phyloP scores from a whole-genome alignment of 2,113 vertebrate species.

The Euleptes europaea region DNA sequence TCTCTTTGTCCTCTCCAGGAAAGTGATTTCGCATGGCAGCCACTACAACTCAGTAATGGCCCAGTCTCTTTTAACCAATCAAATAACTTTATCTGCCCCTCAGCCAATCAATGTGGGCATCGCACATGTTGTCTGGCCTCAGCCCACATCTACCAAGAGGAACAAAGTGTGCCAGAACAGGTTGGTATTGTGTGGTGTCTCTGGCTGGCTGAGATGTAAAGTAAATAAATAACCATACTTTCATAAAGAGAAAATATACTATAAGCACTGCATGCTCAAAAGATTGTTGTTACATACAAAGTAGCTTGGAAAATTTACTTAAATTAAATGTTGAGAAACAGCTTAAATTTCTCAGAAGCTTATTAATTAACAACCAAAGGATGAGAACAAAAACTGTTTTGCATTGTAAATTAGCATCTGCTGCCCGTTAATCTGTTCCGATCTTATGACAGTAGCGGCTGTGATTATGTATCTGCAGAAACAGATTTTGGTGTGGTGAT shows the following conservation, averaged over 20 bases:
- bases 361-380: slow-evolving; percentile 56
- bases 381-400: slow-evolving; percentile 63
- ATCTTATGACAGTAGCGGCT: slow-evolving; percentile 3
- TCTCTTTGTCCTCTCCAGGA: slow-evolving; percentile 78
- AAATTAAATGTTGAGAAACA: slow-evolving; percentile 59
- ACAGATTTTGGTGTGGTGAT: slow-evolving; percentile 2
- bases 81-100: slow-evolving; percentile 94
- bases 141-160: slow-evolving; percentile 90
- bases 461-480: slow-evolving; percentile 24
- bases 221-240: not conserved
- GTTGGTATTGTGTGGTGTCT: slow-evolving; percentile 68
- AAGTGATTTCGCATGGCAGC: slow-evolving; percentile 91
- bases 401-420: slow-evolving; percentile 63
- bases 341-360: slow-evolving; percentile 52
- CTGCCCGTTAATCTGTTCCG: slow-evolving; percentile 48
- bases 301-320: slow-evolving; percentile 17
- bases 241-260: not conserved
- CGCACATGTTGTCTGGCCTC: slow-evolving; percentile 97
- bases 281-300: slow-evolving; percentile 44
- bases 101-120: slow-evolving; percentile 98
- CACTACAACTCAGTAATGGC: slow-evolving; percentile 94
- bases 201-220: slow-evolving; percentile 13
- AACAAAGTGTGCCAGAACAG: slow-evolving; percentile 91
- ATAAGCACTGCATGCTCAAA: slow-evolving; percentile 35
- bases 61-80: slow-evolving; percentile 93